Conservation (phyloP, 2,888 invertebrate species). For the Rhingia rostrata region DNA sequence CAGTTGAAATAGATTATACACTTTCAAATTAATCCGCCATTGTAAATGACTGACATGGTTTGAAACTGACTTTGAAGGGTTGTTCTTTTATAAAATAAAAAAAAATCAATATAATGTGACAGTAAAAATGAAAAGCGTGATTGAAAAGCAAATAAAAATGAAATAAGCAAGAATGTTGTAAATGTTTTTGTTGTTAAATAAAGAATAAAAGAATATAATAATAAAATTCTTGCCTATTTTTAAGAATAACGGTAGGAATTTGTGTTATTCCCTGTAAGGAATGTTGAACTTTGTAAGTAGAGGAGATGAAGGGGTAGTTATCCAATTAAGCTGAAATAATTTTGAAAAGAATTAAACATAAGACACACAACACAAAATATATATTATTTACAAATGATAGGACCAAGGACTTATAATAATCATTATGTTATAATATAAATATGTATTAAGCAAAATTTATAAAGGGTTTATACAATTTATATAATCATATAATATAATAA, state of each 20-base stretch:
- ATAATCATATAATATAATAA: no score
- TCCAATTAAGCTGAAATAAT: slow-evolving; percentile 64
- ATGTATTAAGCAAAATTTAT: no score
- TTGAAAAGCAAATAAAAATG: slow-evolving; percentile 11
- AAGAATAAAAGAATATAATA: background rate
- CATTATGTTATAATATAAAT: no score
- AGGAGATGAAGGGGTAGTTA: slow-evolving; percentile 26
- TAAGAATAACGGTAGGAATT: slow-evolving; percentile 42
- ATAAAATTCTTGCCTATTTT: slow-evolving; percentile 64
- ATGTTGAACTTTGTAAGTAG: slow-evolving; percentile 41
- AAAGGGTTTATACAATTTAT: no score
- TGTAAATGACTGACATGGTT: slow-evolving; percentile 5
- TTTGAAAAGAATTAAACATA: slow-evolving; percentile 28
- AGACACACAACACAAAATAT: background rate
- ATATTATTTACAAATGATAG: background rate
- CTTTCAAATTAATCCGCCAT: slow-evolving; percentile 48
- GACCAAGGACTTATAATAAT: no score
- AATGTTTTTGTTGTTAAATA: background rate
- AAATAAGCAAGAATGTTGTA: slow-evolving; percentile 2
- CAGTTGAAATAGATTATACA: slow-evolving; percentile 49
- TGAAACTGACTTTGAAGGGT: slow-evolving; percentile 40
- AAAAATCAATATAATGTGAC: slow-evolving; percentile 56
- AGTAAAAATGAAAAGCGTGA: background rate
- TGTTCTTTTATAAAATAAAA: slow-evolving; percentile 51
- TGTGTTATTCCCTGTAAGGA: slow-evolving; percentile 48